Percentiles rank a stretch among this genome's conserved stretches.
These are phyloP conservation scores for Craseonycteris thonglongyai DNA, from an alignment of 2,113 vertebrate genomes.

Conservation along the genomic window DNA sequence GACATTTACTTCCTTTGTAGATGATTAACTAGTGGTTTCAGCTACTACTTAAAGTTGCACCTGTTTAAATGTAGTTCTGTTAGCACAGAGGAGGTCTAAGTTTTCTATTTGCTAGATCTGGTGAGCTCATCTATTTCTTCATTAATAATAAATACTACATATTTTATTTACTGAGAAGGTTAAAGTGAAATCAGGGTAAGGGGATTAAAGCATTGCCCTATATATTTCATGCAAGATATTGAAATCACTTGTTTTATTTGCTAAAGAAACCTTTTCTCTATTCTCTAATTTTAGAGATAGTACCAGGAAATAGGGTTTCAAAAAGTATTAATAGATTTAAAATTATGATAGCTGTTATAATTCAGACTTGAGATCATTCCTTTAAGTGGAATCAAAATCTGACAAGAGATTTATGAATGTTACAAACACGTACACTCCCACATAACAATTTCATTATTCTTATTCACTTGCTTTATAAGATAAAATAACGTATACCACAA, in stretches of 20 bases:
- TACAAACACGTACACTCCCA: background rate
- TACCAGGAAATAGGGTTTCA: background rate
- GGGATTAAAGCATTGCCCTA: background rate
- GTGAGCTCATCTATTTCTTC: background rate
- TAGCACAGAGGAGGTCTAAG: background rate
- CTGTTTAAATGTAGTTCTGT: background rate
- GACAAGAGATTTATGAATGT: background rate
- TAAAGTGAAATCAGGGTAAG: background rate
- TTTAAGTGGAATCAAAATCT: background rate
- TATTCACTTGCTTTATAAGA: background rate
- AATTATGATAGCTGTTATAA: background rate
- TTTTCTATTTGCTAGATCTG: background rate
- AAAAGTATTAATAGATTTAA: background rate
- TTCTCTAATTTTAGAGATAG: background rate
- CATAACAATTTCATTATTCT: background rate
- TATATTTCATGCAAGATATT: background rate
- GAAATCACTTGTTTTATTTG: background rate
- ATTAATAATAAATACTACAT: too few species aligned
- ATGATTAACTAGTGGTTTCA: background rate
- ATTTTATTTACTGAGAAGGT: background rate
- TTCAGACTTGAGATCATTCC: background rate
- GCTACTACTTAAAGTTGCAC: background rate
- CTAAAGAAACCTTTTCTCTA: background rate
- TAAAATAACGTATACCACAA: background rate
- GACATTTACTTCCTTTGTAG: background rate